Conservation (phyloP, 2,888 invertebrate species). For the Sabellastarte sp. region DNA sequence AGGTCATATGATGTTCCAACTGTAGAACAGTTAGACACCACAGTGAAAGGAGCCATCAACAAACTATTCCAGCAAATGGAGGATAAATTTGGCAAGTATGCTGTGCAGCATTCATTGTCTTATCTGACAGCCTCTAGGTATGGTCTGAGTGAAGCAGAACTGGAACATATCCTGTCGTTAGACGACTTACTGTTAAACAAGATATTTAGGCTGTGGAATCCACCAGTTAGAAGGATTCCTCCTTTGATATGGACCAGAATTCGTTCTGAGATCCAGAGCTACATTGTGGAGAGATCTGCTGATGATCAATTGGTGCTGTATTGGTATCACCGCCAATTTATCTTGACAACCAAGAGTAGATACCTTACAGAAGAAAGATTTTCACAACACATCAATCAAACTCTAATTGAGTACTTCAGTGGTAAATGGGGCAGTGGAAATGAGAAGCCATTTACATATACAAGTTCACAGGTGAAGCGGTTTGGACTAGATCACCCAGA, state of each 20-base stretch:
- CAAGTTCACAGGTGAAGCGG: constrained; percentile 2
- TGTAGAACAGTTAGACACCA: background rate
- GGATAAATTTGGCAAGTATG: constrained; percentile 15
- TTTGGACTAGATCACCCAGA: constrained; percentile 12
- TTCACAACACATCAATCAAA: constrained; percentile 8
- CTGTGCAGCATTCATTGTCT: constrained; percentile 18
- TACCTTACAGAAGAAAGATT: constrained; percentile 2
- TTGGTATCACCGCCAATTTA: constrained; percentile 15
- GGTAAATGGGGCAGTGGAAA: constrained; percentile 5
- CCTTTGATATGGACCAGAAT: constrained; percentile 12
- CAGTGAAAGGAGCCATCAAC: constrained; percentile 16
- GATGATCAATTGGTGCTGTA: constrained; percentile 3
- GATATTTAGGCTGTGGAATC: constrained; percentile 5
- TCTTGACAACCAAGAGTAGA: constrained; percentile 1
- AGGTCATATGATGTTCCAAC: constrained; percentile 12
- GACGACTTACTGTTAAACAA: constrained; percentile 9
- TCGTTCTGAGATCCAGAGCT: constrained; percentile 3
- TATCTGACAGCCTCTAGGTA: constrained; percentile 21
- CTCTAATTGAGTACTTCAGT: background rate
- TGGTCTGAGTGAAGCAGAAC: constrained; percentile 21
- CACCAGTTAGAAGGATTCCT: constrained; percentile 12
- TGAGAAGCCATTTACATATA: constrained; percentile 6
- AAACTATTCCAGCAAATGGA: constrained; percentile 19
- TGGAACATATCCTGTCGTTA: constrained; percentile 11
- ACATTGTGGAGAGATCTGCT: constrained; percentile 7